A percentile compares a stretch with the other conserved stretches of the same genome.
These are phyloP conservation scores for Carlito syrichta DNA, from an alignment of 2,113 vertebrate species.

Conservation along the genomic window DNA sequence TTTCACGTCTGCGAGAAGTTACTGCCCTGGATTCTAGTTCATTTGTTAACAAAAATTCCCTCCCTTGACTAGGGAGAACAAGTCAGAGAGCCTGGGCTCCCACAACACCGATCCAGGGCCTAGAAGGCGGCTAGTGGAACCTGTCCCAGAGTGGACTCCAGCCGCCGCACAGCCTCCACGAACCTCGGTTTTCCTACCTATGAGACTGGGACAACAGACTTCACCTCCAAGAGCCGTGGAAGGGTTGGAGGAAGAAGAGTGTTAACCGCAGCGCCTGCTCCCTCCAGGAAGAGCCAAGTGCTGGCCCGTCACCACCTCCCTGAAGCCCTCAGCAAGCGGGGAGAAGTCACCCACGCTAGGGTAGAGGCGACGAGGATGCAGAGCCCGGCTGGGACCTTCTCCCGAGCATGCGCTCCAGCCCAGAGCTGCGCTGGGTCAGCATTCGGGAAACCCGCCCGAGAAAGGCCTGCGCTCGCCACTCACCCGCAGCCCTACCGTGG, in stretches of 20 bases:
- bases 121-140: background rate
- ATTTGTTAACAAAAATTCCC: background rate
- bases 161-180: background rate
- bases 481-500: background rate
- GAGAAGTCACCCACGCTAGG: background rate
- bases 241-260: background rate
- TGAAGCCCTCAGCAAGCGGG: too few relatives aligned
- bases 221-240: background rate
- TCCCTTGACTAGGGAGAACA: background rate
- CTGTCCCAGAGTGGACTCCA: background rate
- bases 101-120: background rate
- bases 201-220: background rate
- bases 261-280: background rate
- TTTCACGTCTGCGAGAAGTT: background rate
- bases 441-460: background rate
- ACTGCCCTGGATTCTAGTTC: background rate
- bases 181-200: background rate
- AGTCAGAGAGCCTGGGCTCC: background rate
- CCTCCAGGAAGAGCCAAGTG: background rate
- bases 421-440: background rate
- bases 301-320: background rate
- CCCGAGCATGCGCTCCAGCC: background rate
- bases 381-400: background rate
- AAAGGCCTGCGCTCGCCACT: background rate
- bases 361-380: background rate